These are phyloP conservation scores for Grallaria varia DNA, from an alignment of 2,113 vertebrate genomes.

Conservation along the genomic window DNA sequence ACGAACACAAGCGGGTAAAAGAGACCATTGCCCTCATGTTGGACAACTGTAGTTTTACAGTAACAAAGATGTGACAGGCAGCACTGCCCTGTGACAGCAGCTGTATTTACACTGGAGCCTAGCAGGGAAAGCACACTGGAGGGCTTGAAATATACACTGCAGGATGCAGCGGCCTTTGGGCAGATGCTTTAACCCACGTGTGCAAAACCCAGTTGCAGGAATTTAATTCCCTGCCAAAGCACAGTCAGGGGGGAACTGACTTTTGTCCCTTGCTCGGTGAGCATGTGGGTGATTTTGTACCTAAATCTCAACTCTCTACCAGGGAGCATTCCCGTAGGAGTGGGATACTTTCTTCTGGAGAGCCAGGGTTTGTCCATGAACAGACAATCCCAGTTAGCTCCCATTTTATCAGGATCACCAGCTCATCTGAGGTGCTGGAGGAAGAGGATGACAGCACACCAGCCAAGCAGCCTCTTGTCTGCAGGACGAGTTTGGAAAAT, in stretches of 20 bases:
- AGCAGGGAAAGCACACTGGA: background rate
- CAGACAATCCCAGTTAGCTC: background rate
- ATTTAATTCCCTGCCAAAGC: conserved; percentile 20
- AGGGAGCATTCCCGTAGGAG: background rate
- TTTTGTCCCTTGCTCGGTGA: background rate
- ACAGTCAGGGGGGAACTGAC: background rate
- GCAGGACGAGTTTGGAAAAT: background rate
- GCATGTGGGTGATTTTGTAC: background rate
- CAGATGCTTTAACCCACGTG: background rate
- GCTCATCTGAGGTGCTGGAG: background rate
- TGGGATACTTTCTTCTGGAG: background rate
- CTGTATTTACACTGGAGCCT: conserved; percentile 50
- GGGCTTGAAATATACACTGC: background rate
- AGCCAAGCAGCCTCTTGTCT: background rate
- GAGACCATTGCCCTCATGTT: background rate
- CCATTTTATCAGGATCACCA: background rate
- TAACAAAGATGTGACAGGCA: conserved; percentile 7
- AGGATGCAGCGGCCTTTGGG: background rate
- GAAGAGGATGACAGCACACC: background rate
- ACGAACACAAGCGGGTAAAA: background rate
- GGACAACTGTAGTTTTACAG: conserved; percentile 45
- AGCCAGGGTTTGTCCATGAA: background rate
- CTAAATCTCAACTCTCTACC: background rate
- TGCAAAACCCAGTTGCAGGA: background rate
- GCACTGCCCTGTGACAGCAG: conserved; percentile 7